phyloP scores from a whole-genome alignment of 1,140 invertebrate genomes.

The Drosophila leontia region DNA sequence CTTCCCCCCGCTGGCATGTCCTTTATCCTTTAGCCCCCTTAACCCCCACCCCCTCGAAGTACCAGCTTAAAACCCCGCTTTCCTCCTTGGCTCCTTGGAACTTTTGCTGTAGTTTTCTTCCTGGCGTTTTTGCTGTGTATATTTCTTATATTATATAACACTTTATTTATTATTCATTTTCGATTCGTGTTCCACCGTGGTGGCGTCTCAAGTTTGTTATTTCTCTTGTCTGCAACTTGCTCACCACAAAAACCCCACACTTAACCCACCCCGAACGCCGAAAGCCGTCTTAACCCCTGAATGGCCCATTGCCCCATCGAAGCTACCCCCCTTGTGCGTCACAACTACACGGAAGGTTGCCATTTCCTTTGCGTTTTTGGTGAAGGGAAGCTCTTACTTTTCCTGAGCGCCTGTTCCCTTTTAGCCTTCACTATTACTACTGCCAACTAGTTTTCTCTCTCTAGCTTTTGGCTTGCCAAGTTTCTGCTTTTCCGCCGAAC shows the following conservation, averaged over 20 bases:
- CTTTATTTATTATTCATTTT: slow-evolving; percentile 84
- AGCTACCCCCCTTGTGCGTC: slow-evolving; percentile 19
- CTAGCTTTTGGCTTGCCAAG: slow-evolving; percentile 6
- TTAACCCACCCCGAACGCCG: not conserved
- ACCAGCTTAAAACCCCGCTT: not conserved
- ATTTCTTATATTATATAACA: slow-evolving; percentile 84
- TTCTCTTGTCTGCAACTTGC: slow-evolving; percentile 81
- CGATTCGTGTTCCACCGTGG: slow-evolving; percentile 80
- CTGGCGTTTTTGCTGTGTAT: slow-evolving; percentile 50
- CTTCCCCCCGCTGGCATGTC: not conserved
- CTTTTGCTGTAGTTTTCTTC: slow-evolving; percentile 61
- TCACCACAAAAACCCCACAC: slow-evolving; percentile 54
- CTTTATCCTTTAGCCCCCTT: slow-evolving; percentile 18
- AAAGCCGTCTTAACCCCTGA: not conserved
- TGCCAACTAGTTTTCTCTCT: slow-evolving; percentile 50
- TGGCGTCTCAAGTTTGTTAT: slow-evolving; percentile 79
- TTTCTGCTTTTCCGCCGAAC: not conserved
- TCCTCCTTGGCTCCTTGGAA: slow-evolving; percentile 34
- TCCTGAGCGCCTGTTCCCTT: slow-evolving; percentile 66
- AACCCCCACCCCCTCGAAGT: not conserved
- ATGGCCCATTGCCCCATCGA: not conserved
- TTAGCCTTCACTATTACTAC: slow-evolving; percentile 78
- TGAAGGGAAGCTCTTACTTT: slow-evolving; percentile 42
- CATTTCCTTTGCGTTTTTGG: slow-evolving; percentile 45
- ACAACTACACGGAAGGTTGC: slow-evolving; percentile 32